Percentiles rank a stretch among this genome's conserved stretches.
Conservation (phyloP, 2,888 invertebrate genomes). For the Danaus chrysippus region DNA sequence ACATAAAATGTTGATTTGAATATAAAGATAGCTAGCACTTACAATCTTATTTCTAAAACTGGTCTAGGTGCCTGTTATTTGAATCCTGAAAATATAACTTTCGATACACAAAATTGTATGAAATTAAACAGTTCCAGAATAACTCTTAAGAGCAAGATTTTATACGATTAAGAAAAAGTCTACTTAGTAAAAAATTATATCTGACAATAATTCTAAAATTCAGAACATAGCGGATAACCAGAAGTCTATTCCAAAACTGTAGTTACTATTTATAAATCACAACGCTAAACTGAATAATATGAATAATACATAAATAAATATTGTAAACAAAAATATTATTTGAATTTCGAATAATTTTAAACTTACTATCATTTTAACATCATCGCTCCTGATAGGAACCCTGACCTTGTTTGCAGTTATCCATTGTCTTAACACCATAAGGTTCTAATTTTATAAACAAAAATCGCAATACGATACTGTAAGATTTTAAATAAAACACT, state of each 20-base stretch:
- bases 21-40: constrained; percentile 36
- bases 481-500: not conserved
- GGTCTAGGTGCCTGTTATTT: constrained; percentile 18
- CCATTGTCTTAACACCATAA: constrained; percentile 29
- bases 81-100: constrained; percentile 19
- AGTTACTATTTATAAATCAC: not conserved
- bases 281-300: not conserved
- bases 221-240: not conserved
- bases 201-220: not conserved
- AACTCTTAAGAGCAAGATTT: too few relatives aligned
- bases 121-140: not conserved
- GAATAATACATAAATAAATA: not conserved
- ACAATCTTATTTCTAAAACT: constrained; percentile 39
- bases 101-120: not conserved
- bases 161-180: too few relatives aligned
- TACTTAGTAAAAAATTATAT: too few relatives aligned
- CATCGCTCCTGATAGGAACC: constrained; percentile 57
- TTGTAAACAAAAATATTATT: not conserved
- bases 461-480: not conserved
- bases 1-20: not conserved
- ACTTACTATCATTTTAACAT: constrained; percentile 58
- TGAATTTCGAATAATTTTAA: constrained; percentile 13
- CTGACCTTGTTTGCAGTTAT: constrained; percentile 50
- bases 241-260: not conserved
- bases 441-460: not conserved